Base-by-base conservation (phyloP, 2,888 invertebrate species). In the Zootermopsis nevadensis region DNA sequence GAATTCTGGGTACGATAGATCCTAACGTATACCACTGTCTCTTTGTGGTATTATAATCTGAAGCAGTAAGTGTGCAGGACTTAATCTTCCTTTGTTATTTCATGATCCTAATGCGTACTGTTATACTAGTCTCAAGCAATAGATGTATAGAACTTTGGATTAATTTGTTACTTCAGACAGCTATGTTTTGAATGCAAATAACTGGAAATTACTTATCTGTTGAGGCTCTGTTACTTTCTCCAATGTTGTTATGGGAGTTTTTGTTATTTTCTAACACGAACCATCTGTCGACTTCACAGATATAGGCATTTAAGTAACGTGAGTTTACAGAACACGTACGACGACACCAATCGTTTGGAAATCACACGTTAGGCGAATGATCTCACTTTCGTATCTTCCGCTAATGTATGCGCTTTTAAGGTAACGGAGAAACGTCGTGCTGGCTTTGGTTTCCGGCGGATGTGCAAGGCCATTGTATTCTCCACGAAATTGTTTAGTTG, bases 401-500 rank as follows among this genome's bases (percentile, higher is more conserved):
- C 69, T 69, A 30, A 30, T 69, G 69, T 69, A 33, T 19, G 1
- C 33, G 33, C 69, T 33, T 69, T 3, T 69, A 30, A 69, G 15
- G 69, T 69, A 81, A 38, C 81, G 81, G 81, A 30, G 67, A 19
- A 27, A n/a, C 27, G n/a, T 53, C 53, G 48, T 77, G 77, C 55
- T 80, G 67, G 42, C 83, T 53, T 15, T 66, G 7, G 79, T 82
- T 88, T 88, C 88, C 88, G 88, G 85, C 88, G 89, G 88, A 89
- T 87, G 85, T 86, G 86, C 88, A 89, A 88, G 88, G 89, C 88
- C 88, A 88, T 89, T 88, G 88, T 60, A 60, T 15, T 60, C 60
- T 27, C 60, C 10, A 27, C 27, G 6, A 87, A 77, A 24, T 31
- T 33, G 42, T 33, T 55, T 15, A 24, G 33, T 67, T 38, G 38